phyloP scores from a whole-genome alignment of 2,797 vertebrate genomes.

The Pachyuromys duprasi region DNA sequence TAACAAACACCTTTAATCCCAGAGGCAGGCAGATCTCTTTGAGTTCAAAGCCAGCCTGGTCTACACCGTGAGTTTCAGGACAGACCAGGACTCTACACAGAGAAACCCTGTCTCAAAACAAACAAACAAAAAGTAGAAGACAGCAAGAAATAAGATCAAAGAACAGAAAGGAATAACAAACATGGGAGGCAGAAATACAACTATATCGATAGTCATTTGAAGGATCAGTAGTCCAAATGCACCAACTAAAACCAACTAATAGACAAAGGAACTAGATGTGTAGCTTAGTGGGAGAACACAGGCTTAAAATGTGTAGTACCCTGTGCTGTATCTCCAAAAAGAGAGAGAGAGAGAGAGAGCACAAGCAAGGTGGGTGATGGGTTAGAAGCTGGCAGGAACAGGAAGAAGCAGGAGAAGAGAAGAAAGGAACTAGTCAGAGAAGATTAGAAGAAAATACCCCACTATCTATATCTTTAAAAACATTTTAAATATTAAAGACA shows the following conservation, averaged over 20 bases:
- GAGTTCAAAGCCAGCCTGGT: too few relatives aligned
- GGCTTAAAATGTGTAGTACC: not conserved
- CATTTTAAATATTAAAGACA: conserved; percentile 37
- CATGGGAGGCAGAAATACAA: conserved; percentile 10
- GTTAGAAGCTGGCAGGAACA: not conserved
- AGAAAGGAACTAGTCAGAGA: not conserved
- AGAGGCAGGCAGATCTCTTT: too few relatives aligned
- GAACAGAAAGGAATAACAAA: conserved; percentile 46
- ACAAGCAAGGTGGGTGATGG: not conserved
- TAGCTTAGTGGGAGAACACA: not conserved
- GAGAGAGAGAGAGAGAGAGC: not conserved
- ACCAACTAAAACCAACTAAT: not conserved
- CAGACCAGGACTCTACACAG: too few relatives aligned
- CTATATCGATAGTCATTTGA: conserved; percentile 5
- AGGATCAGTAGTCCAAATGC: not conserved
- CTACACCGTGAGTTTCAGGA: too few relatives aligned
- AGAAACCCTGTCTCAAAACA: too few relatives aligned
- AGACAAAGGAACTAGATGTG: not conserved
- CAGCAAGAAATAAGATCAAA: not conserved
- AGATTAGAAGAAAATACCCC: not conserved
- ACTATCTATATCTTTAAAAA: not conserved
- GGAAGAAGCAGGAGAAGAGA: not conserved
- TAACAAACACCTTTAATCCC: too few relatives aligned
- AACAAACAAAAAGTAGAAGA: not conserved
- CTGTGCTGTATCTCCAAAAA: not conserved